These are phyloP conservation scores for Donacobius atricapilla DNA, from an alignment of 2,113 vertebrate genomes.

Conservation along the genomic window DNA sequence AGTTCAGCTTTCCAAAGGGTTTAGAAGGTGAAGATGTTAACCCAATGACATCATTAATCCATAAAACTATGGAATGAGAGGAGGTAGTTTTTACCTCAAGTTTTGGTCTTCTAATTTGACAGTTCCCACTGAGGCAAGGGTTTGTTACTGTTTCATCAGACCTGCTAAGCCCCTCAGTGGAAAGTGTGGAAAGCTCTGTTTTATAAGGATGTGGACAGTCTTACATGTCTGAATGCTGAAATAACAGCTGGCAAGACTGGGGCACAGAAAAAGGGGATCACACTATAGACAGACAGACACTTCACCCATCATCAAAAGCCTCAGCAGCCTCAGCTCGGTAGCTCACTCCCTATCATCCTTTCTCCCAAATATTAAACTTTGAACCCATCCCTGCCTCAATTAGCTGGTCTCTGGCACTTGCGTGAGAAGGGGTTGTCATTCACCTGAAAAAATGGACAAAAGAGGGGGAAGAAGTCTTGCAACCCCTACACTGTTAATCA, in stretches of 20 bases:
- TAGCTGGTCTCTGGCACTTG: neutral
- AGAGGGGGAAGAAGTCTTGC: neutral
- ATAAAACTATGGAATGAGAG: neutral
- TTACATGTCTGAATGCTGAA: neutral
- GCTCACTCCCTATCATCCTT: neutral
- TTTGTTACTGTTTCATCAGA: neutral
- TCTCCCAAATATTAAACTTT: neutral
- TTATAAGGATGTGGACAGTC: neutral
- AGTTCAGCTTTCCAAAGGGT: neutral
- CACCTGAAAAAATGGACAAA: neutral
- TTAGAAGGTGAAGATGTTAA: neutral
- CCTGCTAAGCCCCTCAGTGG: neutral
- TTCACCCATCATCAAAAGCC: neutral
- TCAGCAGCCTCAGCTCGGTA: neutral
- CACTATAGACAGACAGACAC: neutral
- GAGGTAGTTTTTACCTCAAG: neutral
- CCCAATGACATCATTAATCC: neutral
- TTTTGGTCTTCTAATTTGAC: neutral
- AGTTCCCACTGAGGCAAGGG: neutral
- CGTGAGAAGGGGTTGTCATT: neutral
- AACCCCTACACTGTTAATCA: neutral
- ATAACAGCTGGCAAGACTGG: neutral
- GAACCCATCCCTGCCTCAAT: no score
- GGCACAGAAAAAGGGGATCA: neutral
- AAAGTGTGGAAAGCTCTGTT: neutral